These are phyloP conservation scores for Caenorhabditis sp. DNA, from an alignment of 2,888 invertebrate genomes.

Conservation along the genomic window DNA sequence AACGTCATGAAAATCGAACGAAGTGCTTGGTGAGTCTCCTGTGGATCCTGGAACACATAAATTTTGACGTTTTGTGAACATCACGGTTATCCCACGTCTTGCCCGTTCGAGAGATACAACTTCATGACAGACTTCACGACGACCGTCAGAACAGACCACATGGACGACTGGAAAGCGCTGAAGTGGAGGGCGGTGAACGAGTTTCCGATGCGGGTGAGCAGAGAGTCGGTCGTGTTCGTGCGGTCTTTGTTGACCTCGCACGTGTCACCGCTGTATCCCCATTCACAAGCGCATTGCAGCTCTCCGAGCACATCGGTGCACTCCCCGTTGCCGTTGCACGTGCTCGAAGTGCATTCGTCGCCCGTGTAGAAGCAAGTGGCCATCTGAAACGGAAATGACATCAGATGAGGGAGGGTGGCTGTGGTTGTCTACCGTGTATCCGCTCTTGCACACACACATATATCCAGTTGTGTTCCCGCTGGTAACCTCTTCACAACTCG, in stretches of 20 bases:
- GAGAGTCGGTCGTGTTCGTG: conserved; percentile 25
- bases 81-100: conserved; percentile 13
- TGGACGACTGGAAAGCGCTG: conserved; percentile 1
- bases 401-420: not conserved
- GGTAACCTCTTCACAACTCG: conserved; percentile 9
- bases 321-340: conserved; percentile 38
- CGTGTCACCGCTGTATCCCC: conserved; percentile 39
- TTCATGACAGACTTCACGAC: conserved; percentile 22
- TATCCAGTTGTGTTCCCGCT: conserved; percentile 2
- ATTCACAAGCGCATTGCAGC: conserved; percentile 40
- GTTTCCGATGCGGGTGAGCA: conserved; percentile 15
- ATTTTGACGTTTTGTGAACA: not conserved
- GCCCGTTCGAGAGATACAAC: conserved; percentile 35
- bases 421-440: conserved; percentile 9
- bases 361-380: conserved; percentile 38
- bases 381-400: conserved; percentile 29
- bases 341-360: conserved; percentile 8
- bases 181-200: conserved; percentile 17
- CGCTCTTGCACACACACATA: conserved; percentile 20
- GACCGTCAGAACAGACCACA: conserved; percentile 23
- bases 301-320: conserved; percentile 22
- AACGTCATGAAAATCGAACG: conserved; percentile 40
- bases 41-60: conserved; percentile 35
- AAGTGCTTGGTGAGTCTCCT: conserved; percentile 50
- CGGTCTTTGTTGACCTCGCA: conserved; percentile 37